Base-by-base conservation (phyloP, 2,888 invertebrate species). In the Zootermopsis nevadensis region DNA sequence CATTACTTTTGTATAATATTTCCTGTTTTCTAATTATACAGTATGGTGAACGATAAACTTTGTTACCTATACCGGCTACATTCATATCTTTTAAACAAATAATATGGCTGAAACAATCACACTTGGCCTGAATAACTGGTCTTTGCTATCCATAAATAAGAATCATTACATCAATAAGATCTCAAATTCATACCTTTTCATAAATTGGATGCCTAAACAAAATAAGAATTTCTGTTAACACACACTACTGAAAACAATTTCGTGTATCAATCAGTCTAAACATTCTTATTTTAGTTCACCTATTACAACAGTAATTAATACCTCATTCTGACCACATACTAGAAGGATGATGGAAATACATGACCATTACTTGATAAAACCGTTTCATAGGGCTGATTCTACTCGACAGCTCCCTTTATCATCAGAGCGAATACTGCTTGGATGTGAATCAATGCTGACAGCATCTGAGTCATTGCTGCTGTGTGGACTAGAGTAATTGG, bases 401-500 rank as follows among this genome's bases (percentile, higher is more conserved):
- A 85, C 82, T n/a, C 84, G 72, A 4, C 84, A 80, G 42, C 66
- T 83, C 30, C 48, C 82, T 48, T 83, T 83, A 27, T 85, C 83
- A 53, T 84, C 84, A 15, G 83, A 60, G 42, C 81, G 83, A 33
- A 84, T 80, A 53, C 84, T 74, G 81, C 86, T 87, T 22, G 86
- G 83, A 77, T 86, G 86, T 22, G 88, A 89, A 86, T 89, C 89
- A 30, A 85, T 60, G 72, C 85, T 85, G 12, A 81, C 66, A 27
- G 85, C 84, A 79, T 97, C 97, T 0, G 96, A 96, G 90, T 97
- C 97, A 88, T 96, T 97, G 89, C 96, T 96, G 89, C 96, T 96
- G 91, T 96, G 97, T 87, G 95, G 95, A 88, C 96, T 96, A 87
- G 96, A 95, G 90, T 96, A 97, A 90, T 96, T 97, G 77, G 98